Evolutionary conservation across 2,888 invertebrate genomes (phyloP).

Genomic region (Cheilosia vulpina): DNA sequence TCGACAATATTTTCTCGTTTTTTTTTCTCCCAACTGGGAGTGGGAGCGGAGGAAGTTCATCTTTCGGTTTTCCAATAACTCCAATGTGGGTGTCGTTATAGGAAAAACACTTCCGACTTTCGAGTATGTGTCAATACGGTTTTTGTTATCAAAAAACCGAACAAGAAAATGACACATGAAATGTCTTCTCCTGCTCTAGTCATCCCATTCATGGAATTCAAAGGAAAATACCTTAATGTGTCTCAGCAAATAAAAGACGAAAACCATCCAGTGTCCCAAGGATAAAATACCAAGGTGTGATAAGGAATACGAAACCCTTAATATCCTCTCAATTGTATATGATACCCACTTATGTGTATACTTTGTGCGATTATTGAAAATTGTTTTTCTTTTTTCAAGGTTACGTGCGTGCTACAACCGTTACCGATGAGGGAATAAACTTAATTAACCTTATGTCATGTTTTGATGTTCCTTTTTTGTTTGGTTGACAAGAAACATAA

Average conservation of each 20-base stretch:
- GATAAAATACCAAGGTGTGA: not conserved
- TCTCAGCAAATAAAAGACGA: not conserved
- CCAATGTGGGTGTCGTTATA: not conserved
- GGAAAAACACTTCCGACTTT: not conserved
- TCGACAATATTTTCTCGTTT: not conserved
- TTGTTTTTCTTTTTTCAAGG: not conserved
- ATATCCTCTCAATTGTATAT: not conserved
- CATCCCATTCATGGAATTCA: too few species aligned
- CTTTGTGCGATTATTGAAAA: not conserved
- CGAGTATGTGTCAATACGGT: not conserved
- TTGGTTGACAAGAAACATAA: constrained; percentile 15
- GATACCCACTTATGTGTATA: not conserved
- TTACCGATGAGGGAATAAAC: not conserved
- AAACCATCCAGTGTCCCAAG: too few species aligned
- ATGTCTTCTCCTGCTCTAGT: too few species aligned
- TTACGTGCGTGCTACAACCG: not conserved
- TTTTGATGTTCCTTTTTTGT: not conserved
- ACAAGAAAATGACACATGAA: too few species aligned
- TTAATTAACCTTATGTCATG: not conserved
- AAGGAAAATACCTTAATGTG: not conserved
- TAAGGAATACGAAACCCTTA: not conserved
- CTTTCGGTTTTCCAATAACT: too few species aligned
- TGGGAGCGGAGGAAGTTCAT: too few species aligned
- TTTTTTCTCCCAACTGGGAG: too few species aligned
- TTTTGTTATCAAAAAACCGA: not conserved